Evolutionary conservation across 2,888 invertebrate genomes (phyloP), one percentile per base, ranked within the genome.

Genomic region (Platycheirus albimanus): DNA sequence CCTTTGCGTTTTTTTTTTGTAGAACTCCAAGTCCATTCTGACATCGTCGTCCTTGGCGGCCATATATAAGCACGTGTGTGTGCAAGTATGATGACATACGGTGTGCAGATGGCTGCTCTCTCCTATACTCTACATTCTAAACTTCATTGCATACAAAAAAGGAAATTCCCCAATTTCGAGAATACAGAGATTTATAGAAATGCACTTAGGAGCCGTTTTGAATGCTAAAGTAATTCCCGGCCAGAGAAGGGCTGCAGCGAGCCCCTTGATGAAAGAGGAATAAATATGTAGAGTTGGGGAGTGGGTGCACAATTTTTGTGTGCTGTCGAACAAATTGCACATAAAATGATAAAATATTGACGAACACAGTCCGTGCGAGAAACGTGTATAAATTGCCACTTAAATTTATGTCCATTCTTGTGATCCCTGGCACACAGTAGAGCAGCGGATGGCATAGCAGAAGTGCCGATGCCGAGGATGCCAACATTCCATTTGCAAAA

Each of bases 311-410:
- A 43, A n/a, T 64, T 43, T 33, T 20, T 47, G 45, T 64, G 49
- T 64, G 64, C 20, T 47, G 64, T 28, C 69, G 83, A 83, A 64
- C 83, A 83, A 77, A 83, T 83, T 83, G 77, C 83, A 83, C 83
- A 83, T 83, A 77, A 83, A 83, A 77, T 83, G 72, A 78, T 83
- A 83, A 83, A 83, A 83, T 83, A 83, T 83, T 83, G 77, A 83
- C 77, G 83, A 69, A 69, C 64, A 67, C 72, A 45, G 63, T 64
- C 49, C 77, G 63, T 70, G 77, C 77, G 64, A 69, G 77, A 56
- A 83, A 78, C 77, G 83, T 83, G 72, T 77, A 83, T 83, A 77
- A 83, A 83, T 83, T 83, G 83, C 63, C 77, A 72, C 77, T 72
- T 72, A 74, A 77, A 83, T 77, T 83, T 77, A 83, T 83, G 77